Evolutionary conservation across 2,113 vertebrate species (phyloP), one percentile per base, ranked within the genome.

Genomic region (Miniopterus natalensis): DNA sequence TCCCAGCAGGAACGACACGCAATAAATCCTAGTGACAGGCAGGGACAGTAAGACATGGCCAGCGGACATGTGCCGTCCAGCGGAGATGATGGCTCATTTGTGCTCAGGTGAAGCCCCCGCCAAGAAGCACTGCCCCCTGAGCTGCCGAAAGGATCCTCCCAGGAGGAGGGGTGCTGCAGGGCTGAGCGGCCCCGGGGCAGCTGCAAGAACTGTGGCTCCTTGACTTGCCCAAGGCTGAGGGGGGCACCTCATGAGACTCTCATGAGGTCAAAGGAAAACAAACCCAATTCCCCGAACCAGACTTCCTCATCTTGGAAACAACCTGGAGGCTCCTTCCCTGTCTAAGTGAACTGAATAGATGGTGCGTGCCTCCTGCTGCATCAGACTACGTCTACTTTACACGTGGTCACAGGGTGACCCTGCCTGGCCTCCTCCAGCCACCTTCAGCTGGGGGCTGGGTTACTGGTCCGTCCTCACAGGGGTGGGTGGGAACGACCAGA

Each of bases 1-100:
- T 0, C 8, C 14, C 74, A 18, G 74, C 74, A 47, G 29, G 31
- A 14, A 55, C 49, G 17, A 51, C 21, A 4, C 0, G 0, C 0
- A 10, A 5, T 1, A 9, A 20, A 40, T 3, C 18, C 25, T 73
- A 31, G 14, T 0, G 55, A 3, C 27, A 12, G 65, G 29, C 20
- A 0, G 6, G 36, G 14, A 14, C 71, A 29, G 71, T 21, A 12
- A 13, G 29, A 25, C 0, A 3, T 6, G 40, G 23, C 3, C 2
- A 14, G 45, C 9, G 31, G 0, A 29, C 61, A 25, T 9, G 31
- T 8, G 8, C 23, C 1, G 12, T 36, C 18, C 20, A 20, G 25
- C 31, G 25, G 18, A 4, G 31, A 59, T 0, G 0, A n/a, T 6
- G 31, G 18, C 63, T 8, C 23, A 23, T 47, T 15, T 6, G 11